Evolutionary conservation across 2,888 invertebrate genomes (phyloP).

Genomic region (Acanthopleura granulata): DNA sequence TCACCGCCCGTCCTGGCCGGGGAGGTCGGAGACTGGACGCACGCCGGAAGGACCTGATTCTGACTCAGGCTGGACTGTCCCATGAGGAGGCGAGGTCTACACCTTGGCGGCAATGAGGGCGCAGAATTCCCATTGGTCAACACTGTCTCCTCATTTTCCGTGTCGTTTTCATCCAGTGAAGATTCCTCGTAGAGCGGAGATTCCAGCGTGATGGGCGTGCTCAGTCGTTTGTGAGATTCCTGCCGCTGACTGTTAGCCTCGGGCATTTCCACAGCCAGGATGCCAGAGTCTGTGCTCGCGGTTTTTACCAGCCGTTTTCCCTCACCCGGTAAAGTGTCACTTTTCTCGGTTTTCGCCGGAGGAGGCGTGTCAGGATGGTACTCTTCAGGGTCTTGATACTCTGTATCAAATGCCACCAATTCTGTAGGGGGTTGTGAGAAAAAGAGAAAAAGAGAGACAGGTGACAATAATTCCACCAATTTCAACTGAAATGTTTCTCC

Average conservation of each 20-base stretch:
- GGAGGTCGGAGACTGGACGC: slow-evolving; percentile 2
- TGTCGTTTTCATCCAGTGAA: slow-evolving; percentile 15
- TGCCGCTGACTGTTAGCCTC: slow-evolving; percentile 14
- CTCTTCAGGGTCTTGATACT: slow-evolving; percentile 57
- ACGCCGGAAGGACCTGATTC: slow-evolving; percentile 33
- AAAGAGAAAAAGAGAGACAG: not conserved
- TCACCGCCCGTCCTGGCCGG: slow-evolving; percentile 6
- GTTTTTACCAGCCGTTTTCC: not conserved
- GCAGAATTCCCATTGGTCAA: slow-evolving; percentile 6
- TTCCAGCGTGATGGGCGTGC: slow-evolving; percentile 23
- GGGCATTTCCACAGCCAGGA: slow-evolving; percentile 19
- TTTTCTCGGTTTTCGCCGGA: slow-evolving; percentile 20
- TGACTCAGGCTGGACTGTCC: slow-evolving; percentile 46
- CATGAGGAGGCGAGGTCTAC: slow-evolving; percentile 45
- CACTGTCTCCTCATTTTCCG: not conserved
- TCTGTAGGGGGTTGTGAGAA: slow-evolving; percentile 36
- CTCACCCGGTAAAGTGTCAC: not conserved
- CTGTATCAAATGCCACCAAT: slow-evolving; percentile 61
- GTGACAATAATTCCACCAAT: no score
- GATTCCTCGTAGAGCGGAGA: slow-evolving; percentile 12
- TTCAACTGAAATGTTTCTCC: no score
- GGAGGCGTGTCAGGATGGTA: slow-evolving; percentile 42
- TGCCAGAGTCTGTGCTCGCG: slow-evolving; percentile 9
- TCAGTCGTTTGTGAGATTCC: slow-evolving; percentile 28
- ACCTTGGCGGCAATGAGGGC: slow-evolving; percentile 23